phyloP scores from a whole-genome alignment of 2,797 vertebrate genomes.

The Gobio occitaniae region DNA sequence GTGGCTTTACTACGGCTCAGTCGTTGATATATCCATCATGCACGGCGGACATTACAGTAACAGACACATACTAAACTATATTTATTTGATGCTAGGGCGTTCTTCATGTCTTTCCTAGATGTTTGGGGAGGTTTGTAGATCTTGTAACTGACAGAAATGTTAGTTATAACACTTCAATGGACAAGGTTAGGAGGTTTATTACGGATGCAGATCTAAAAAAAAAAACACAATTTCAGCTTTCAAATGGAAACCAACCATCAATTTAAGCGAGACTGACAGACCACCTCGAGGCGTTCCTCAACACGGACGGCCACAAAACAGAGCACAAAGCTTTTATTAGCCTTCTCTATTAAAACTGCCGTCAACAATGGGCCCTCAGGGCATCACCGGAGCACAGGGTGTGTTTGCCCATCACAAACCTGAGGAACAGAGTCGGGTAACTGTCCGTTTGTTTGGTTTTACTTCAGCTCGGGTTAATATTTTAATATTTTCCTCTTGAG shows the following conservation, averaged over 20 bases:
- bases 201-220: not conserved
- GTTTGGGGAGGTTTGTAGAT: not conserved
- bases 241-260: not conserved
- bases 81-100: not conserved
- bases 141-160: not conserved
- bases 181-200: not conserved
- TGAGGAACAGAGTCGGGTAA: slow-evolving; percentile 2
- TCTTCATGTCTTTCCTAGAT: not conserved
- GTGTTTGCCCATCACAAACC: not conserved
- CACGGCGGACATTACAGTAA: not conserved
- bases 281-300: not conserved
- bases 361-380: slow-evolving; percentile 22
- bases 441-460: not conserved
- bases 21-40: not conserved
- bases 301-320: not conserved
- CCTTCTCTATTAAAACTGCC: not conserved
- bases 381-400: slow-evolving; percentile 3
- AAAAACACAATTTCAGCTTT: not conserved
- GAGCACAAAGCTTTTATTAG: not conserved
- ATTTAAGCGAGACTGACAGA: slow-evolving; percentile 10
- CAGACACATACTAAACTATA: not conserved
- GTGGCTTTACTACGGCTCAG: slow-evolving; percentile 5
- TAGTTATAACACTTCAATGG: not conserved
- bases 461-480: not conserved
- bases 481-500: not conserved